Base-by-base conservation (phyloP, 92 coral and sea anemone species). In the Siderastrea radians region DNA sequence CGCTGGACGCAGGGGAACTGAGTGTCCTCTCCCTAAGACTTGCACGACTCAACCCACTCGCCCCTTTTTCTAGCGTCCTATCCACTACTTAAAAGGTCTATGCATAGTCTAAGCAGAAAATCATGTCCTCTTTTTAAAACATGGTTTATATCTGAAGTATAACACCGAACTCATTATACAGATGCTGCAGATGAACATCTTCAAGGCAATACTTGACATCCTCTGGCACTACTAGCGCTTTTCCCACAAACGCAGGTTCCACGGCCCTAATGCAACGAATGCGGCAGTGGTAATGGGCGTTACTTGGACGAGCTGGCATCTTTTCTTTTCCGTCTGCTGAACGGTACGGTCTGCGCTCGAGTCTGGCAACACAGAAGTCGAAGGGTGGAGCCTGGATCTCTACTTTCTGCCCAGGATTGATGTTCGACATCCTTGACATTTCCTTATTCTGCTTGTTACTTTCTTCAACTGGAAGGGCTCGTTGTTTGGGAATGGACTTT, bases 341-440 rank as follows among this genome's bases (percentile, higher is more conserved):
- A 46, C 49, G 65, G 38, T 69, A 83, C 1, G 79, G 88, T 62
- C 75, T 82, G 68, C 67, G 11, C 61, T 88, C 87, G 66, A 58
- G 49, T 67, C 86, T 66, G 3, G 87, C 67, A 46, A 81, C 82
- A 44, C 91, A 67, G 51, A 50, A 74, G 70, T 88, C 87, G 52
- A 74, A 88, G 15, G 92, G 92, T 60, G 84, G 88, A 52, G 3
- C 59, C 55, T 75, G 69, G 3, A 82, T 82, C 54, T 44, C 46
- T 8, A 89, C 89, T 45, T 55, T 62, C 16, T 52, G 69, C 14
- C 68, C 63, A 6, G 62, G 76, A 58, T 59, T 13, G 85, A 76
- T 61, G 84, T 73, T 64, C 89, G 13, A 73, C 92, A 89, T 3
- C 92, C 92, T 64, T 89, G 89, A 47, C 89, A 84, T 0, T 83